Conservation (phyloP, 2,888 invertebrate genomes). For the Apamea epomidion region DNA sequence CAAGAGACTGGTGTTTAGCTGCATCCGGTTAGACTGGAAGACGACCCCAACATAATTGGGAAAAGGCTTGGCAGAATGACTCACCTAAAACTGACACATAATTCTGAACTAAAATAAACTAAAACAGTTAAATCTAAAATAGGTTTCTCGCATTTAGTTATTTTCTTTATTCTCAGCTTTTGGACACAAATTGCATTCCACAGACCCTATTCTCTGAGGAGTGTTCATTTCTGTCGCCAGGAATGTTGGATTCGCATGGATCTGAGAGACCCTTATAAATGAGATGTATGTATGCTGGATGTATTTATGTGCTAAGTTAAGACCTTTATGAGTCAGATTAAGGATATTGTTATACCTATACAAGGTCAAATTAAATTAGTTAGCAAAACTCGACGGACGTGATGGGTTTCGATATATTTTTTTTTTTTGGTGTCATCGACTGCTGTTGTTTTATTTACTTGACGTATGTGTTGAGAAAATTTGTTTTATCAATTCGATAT, state of each 20-base stretch:
- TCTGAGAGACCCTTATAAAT: conserved; percentile 22
- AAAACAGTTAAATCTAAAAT: conserved; percentile 5
- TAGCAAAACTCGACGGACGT: too few species aligned
- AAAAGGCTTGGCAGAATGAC: too few species aligned
- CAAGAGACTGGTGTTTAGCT: too few species aligned
- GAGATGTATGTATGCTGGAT: background rate
- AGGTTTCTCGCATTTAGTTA: conserved; percentile 3
- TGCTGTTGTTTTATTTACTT: too few species aligned
- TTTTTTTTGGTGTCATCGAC: too few species aligned
- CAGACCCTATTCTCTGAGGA: conserved; percentile 1
- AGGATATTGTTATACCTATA: background rate
- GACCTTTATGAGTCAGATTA: background rate
- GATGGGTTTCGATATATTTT: too few species aligned
- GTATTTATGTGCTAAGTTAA: too few species aligned
- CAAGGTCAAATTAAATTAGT: background rate
- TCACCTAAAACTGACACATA: background rate
- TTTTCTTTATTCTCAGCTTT: background rate
- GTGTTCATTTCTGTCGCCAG: conserved; percentile 30
- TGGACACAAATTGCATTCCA: conserved; percentile 40
- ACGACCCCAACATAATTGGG: too few species aligned
- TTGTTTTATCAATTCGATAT: too few species aligned
- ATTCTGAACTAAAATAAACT: background rate
- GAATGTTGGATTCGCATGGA: conserved; percentile 21
- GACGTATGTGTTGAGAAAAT: too few species aligned
- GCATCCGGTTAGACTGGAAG: too few species aligned